Conservation (phyloP, 2,888 invertebrate genomes). For the Ischnura elegans region DNA sequence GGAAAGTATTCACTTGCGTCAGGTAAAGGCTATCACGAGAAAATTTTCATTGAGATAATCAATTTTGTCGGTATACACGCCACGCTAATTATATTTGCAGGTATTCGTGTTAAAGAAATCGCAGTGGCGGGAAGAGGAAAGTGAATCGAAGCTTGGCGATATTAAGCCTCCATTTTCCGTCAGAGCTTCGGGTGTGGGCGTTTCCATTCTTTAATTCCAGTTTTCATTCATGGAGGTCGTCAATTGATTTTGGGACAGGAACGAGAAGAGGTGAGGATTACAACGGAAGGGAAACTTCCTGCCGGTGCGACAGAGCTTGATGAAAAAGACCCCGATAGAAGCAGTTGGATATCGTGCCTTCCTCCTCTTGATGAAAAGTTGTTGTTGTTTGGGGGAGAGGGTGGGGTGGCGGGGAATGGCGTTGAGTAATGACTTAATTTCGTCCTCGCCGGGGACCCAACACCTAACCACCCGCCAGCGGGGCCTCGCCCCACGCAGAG, state of each 20-base stretch:
- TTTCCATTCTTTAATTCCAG: neutral
- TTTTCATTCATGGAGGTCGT: neutral
- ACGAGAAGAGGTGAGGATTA: neutral
- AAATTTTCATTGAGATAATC: neutral
- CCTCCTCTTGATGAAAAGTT: slow-evolving; percentile 48
- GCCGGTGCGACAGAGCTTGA: neutral
- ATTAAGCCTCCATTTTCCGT: neutral
- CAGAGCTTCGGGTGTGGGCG: neutral
- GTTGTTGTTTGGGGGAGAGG: too few relatives aligned
- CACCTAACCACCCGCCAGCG: neutral
- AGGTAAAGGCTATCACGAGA: too few relatives aligned
- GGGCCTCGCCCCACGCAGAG: neutral
- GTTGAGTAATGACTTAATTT: slow-evolving; percentile 61
- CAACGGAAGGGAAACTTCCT: neutral
- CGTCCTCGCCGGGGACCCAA: neutral
- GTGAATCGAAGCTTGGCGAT: neutral
- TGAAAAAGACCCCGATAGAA: slow-evolving; percentile 31
- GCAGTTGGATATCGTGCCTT: neutral
- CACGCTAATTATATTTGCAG: neutral
- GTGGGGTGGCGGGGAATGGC: slow-evolving; percentile 22
- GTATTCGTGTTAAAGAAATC: neutral
- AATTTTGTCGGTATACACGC: neutral
- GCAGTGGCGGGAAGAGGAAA: neutral
- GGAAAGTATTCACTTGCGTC: too few relatives aligned
- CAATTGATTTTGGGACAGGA: neutral